Evolutionary conservation across 2,888 invertebrate species (phyloP), one percentile per base, ranked within the genome.

Genomic region (Oegoconia quadripuncta): DNA sequence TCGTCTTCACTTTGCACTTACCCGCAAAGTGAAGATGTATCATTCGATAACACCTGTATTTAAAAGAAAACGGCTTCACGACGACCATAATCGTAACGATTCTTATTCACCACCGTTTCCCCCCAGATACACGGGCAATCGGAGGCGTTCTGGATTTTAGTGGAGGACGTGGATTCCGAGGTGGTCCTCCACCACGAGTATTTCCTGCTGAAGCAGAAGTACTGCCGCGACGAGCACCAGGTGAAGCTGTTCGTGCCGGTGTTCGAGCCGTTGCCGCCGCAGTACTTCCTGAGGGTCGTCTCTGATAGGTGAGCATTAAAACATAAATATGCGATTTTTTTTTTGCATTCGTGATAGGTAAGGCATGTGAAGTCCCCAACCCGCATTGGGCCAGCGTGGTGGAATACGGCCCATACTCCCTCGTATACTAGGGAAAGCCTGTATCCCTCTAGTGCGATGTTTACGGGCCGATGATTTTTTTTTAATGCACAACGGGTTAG

Each of bases 171-270:
- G 7, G 95, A 95, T 76, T 94, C 94, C 0, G 95, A 96, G 65
- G 93, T 94, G 9, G 92, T 99, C 48, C 90, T 99, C 6, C 99
- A 99, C 75, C 97, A 99, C 74, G 98, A 98, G 74, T 96, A 93
- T 74, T 96, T 97, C 82, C 88, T 99, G 22, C 89, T 99, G 2
- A 99, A 99, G 77, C 91, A 96, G 42, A 98, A 97, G 77, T 99
- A 97, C 80, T 92, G 94, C 37, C 90, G 91, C 51, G 99, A 99
- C 68, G 99, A 99, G 68, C 99, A 99, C 74, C 90, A 75, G 44
- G 93, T 99, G 1, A 99, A 99, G 82, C 97, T 99, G 79, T 99
- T 97, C 74, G 98, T 99, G 31, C 99, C 99, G 0, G 96, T 99
- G 17, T 99, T 98, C 76, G 99, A 99, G 69, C 99, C 99, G 0